Base-by-base conservation (phyloP, 2,797 vertebrate genomes). In the Leptoclinus maculatus region DNA sequence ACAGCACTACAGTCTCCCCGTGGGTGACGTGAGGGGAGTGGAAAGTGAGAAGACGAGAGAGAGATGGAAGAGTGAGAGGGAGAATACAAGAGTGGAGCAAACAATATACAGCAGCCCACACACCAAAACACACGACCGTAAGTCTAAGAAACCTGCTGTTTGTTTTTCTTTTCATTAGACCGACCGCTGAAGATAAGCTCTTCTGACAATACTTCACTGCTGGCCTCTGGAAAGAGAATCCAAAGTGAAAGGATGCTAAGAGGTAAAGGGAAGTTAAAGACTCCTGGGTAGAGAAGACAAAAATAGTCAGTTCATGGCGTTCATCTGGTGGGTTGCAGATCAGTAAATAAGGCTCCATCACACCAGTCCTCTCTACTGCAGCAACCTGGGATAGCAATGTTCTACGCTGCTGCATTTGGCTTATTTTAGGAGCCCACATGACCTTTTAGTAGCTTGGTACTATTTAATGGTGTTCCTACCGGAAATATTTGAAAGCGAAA, bases 1-100 rank as follows among this genome's bases (percentile, higher is more conserved):
- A 96, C 94, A 95, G 88, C 92, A 86, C 83, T 90, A 87, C 92
- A 94, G 86, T 64, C 82, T 89, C 86, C 78, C 88, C 7, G 62
- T 87, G 82, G 85, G 75, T 86, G 87, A 90, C 87, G 83, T 67
- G 75, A 88, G 83, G 78, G 78, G 79, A 78, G 88, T 43, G 80
- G 80, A 89, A 83, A 90, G 85, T 80, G 88, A 92, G 88, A 84
- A 85, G 87, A 85, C 56, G n/a, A 12, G 39, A 80, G 74, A 69
- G 79, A 80, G 77, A 76, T 60, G 73, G 58, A 82, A 41, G 79
- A 79, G 76, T 53, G 71, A 74, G 66, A 68, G 78, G 67, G 32
- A 80, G 76, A 84, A 84, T 84, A 86, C 70, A 47, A 38, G 63
- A 83, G 71, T 21, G 65, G 74, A 79, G 58, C 49, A 43, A 85